Evolutionary conservation across 2,797 vertebrate species (phyloP).

Genomic region (Pygocentrus nattereri): DNA sequence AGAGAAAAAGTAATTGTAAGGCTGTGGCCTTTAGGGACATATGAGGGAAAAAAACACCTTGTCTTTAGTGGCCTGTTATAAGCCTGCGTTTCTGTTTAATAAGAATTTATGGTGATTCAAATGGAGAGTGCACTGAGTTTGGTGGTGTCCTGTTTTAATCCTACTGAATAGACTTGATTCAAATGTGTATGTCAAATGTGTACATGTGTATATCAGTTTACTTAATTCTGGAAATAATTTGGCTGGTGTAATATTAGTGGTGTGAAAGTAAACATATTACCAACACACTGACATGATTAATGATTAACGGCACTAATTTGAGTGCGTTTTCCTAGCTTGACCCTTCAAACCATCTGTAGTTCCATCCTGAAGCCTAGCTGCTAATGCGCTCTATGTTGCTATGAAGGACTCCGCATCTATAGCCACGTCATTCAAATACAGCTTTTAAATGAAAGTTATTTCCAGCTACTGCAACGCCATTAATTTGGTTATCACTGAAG

Average conservation of each 20-base stretch:
- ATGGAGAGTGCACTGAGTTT: not conserved
- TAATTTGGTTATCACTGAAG: too few species aligned
- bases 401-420: too few species aligned
- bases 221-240: not conserved
- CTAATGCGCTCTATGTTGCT: too few species aligned
- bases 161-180: not conserved
- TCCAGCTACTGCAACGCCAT: too few species aligned
- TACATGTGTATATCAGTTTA: not conserved
- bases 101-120: not conserved
- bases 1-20: slow-evolving; percentile 25
- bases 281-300: too few species aligned
- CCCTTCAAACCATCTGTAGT: too few species aligned
- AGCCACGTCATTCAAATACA: too few species aligned
- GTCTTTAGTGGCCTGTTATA: not conserved
- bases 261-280: too few species aligned
- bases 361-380: too few species aligned
- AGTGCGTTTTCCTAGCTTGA: too few species aligned
- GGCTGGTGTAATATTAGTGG: not conserved
- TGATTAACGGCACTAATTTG: too few species aligned
- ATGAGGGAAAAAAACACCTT: not conserved
- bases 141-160: not conserved
- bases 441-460: too few species aligned
- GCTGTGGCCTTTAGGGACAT: slow-evolving; percentile 32
- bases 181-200: not conserved
- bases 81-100: not conserved